Evolutionary conservation across 1,140 invertebrate genomes (phyloP), one percentile per base, ranked within the genome.

Genomic region (Drosophila tristis): DNA sequence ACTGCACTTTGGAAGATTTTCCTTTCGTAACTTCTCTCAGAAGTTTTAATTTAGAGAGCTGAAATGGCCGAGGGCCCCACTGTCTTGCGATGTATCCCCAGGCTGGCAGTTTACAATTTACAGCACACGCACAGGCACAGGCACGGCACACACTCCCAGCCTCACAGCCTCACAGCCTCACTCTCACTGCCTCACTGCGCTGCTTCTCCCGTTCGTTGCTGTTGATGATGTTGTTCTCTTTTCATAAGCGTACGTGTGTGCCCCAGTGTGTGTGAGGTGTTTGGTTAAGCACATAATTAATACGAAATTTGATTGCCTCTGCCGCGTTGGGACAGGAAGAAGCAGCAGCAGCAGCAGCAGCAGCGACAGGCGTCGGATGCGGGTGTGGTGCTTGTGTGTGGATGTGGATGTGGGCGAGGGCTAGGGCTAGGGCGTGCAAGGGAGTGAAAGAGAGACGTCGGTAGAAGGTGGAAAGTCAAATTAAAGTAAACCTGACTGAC

Each of bases 281-380:
- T 86, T 81, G 82, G 82, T 86, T 86, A 86, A 87, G 82, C 82
- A 86, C 82, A 86, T 86, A 86, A 86, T 86, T 86, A 86, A 86
- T 86, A 81, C 82, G 82, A 86, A 86, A 86, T 86, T 86, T 86
- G 82, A 86, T 86, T 86, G 82, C 82, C 81, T 80, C 55, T 86
- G 80, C 73, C 81, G 80, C 80, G 77, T 31, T 85, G 80, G 80
- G 80, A 86, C 78, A 72, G 66, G 66, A 70, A 68, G 66, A 35
- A 54, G 66, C 47, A 67, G 43, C 44, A 20, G 20, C 20, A 68
- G 42, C 44, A 29, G 39, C 11, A 51, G 35, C 61, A 39, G 42
- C 49, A 26, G 64, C 39, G 16, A 35, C 53, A 16, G 15, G 42
- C 43, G 29, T 45, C 66, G 74, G 74, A 60, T 77, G 73, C 66